Base-by-base conservation (phyloP, 2,113 vertebrate species). In the Phalacrocorax carbo region DNA sequence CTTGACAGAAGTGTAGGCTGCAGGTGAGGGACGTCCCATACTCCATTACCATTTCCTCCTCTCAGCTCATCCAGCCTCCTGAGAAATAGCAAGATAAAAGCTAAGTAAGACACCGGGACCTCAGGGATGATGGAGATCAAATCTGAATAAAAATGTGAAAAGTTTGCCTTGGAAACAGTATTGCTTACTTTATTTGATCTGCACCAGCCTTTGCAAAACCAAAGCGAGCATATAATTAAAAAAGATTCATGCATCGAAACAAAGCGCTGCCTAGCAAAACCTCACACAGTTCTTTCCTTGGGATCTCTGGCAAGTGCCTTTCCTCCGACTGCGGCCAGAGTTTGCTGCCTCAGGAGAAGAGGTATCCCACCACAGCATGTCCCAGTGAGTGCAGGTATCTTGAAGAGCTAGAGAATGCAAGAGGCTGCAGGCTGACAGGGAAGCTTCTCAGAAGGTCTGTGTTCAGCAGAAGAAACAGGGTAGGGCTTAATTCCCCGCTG, bases 201-300 rank as follows among this genome's bases (percentile, higher is more conserved):
- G 68, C 57, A 76, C 17, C 32, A 86, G 57, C 42, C 54, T 82
- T 78, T 48, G 75, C 30, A 78, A 93, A 88, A 88, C 15, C 29
- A 86, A 65, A 78, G 44, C 0, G 0, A 66, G 48, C 18, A 10
- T 21, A 23, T 5, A 72, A 66, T 73, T 65, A 9, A 2, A 25
- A 71, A 65, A 68, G 66, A 71, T 54, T 36, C 16, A 4, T 8
- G 16, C 36, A 17, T 4, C 62, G 42, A 81, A 70, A 62, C 9
- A 30, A 55, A 85, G 77, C 36, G 44, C 36, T 89, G 64, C 71
- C n/a, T 51, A 51, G 69, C 38, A 64, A 69, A 88, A 46, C 30
- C 22, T 62, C 62, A 22, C 55, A 12, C 20, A 8, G 48, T 58
- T 62, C 34, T 49, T 77, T 87, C 42, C 57, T 72, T 76, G n/a